Base-by-base conservation (phyloP, 2,113 vertebrate species). In the Diadophis punctatus region DNA sequence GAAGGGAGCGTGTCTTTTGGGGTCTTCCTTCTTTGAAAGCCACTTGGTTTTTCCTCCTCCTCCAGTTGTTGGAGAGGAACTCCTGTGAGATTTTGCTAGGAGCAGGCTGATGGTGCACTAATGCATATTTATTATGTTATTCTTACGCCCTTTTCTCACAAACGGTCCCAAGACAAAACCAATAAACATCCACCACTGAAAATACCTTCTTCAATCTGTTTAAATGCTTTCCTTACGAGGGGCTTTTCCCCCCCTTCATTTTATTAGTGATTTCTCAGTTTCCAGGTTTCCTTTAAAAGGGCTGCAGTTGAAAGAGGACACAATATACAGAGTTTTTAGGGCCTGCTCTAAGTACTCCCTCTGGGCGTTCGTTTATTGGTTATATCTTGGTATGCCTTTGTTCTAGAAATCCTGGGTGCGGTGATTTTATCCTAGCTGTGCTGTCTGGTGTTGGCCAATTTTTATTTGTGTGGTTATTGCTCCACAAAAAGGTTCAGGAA, bases 1-100 rank as follows among this genome's bases (percentile, higher is more conserved):
- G 68, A 39, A 7, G 16, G 0, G 2, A 8, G 5, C 0, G 1
- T 7, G 14, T 18, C 16, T 34, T 39, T 74, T 20, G 1, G 12
- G 4, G 30, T 14, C 0, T 74, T 34, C 63, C 30, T 63, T 14
- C 12, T 74, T 74, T 34, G 63, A 74, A 34, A 34, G 14, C 68
- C 14, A 20, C n/a, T 34, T 74, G n/a, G 1, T 8, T 34, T n/a
- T 68, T 6, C 12, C 30, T 27, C 25, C 9, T 30, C 9, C 56
- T 68, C 30, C 60, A 4, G 60, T 68, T 68, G 30, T 4, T 1
- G 30, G 30, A 18, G 68, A 74, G 68, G 7, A 39, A 3, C 6
- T 18, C 14, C 16, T 8, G 2, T 6, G 68, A 39, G 68, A 39
- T 39, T 74, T 74, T 74, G 68, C 30, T 34, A 74, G 63, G 30